Evolutionary conservation across 2,888 invertebrate species (phyloP).

Genomic region (Dryobotodes eremita): DNA sequence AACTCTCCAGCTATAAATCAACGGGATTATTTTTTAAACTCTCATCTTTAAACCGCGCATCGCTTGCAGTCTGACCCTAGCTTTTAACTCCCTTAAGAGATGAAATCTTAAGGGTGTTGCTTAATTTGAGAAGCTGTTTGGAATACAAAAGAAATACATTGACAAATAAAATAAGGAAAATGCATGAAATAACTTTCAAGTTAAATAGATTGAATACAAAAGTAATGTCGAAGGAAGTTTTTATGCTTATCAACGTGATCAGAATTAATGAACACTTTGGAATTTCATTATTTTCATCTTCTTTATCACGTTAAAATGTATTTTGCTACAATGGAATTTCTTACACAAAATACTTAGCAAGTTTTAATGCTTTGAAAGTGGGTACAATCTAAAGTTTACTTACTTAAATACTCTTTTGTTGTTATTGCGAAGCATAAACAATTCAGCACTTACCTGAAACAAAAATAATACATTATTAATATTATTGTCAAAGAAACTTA

Average conservation of each 20-base stretch:
- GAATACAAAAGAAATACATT: conserved; percentile 29
- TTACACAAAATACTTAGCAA: not conserved
- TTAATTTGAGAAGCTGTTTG: conserved; percentile 23
- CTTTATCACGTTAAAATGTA: not conserved
- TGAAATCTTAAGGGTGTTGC: conserved; percentile 20
- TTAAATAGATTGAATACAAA: not conserved
- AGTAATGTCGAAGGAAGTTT: conserved; percentile 1
- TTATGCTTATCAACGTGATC: conserved; percentile 4
- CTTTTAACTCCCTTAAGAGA: conserved; percentile 9
- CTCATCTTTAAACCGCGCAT: rapidly evolving
- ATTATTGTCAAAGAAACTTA: not conserved
- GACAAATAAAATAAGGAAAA: conserved; percentile 26
- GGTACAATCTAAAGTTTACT: not conserved
- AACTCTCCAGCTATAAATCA: not conserved
- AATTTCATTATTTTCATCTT: not conserved
- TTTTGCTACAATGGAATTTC: not conserved
- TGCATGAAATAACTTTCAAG: conserved; percentile 12
- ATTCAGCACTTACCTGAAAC: conserved; percentile 1
- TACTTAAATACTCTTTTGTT: not conserved
- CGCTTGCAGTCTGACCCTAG: not conserved
- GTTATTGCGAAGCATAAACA: not conserved
- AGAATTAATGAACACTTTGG: not conserved
- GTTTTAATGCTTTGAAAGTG: not conserved
- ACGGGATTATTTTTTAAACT: not conserved
- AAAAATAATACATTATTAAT: not conserved